Percentiles rank a stretch among this genome's conserved stretches.
Evolutionary conservation across 2,888 invertebrate genomes (phyloP).

Genomic region (Philonicus albiceps): DNA sequence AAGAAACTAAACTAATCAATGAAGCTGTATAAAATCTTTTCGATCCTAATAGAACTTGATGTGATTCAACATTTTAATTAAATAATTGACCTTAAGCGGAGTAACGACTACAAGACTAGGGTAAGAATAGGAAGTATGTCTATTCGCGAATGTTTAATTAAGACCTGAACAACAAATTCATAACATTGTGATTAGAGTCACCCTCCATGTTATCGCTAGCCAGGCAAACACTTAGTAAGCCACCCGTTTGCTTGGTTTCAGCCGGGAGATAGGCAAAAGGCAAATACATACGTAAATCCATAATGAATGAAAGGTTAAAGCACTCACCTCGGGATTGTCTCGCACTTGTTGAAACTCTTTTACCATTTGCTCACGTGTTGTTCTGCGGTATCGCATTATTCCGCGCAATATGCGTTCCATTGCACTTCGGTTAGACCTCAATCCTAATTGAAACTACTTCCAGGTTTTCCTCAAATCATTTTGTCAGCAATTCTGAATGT

Average conservation of each 20-base stretch:
- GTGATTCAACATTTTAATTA: no score
- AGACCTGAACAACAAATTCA: not conserved
- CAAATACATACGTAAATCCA: not conserved
- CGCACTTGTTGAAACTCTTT: conserved; percentile 90
- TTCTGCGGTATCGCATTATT: conserved; percentile 86
- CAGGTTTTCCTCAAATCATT: not conserved
- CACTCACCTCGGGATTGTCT: conserved; percentile 75
- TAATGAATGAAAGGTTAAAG: not conserved
- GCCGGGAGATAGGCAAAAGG: not conserved
- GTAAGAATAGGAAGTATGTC: not conserved
- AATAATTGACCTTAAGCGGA: no score
- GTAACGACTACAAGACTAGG: no score
- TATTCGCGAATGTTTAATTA: not conserved
- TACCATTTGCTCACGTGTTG: conserved; percentile 85
- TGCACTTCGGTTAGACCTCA: not conserved
- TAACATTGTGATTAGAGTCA: not conserved
- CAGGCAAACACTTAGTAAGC: not conserved
- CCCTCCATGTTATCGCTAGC: not conserved
- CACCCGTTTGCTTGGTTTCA: not conserved
- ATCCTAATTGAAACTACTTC: not conserved
- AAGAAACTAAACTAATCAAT: no score
- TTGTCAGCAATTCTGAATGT: not conserved
- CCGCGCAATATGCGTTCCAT: conserved; percentile 92
- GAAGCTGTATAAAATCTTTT: no score
- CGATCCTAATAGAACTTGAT: no score